Evolutionary conservation across 2,113 vertebrate species (phyloP).

Genomic region (Maccullochella peelii): DNA sequence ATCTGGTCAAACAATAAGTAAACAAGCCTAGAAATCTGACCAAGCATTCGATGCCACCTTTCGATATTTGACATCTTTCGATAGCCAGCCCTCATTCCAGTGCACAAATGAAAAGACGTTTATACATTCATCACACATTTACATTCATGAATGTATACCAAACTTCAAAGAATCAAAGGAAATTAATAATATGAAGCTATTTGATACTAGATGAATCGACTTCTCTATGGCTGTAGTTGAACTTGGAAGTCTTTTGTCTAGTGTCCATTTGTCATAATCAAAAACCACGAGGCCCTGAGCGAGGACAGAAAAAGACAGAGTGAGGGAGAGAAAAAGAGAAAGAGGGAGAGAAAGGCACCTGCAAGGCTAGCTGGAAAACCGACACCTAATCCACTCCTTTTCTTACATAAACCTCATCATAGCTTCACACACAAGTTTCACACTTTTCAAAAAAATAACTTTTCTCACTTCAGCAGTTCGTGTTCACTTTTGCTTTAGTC

Average conservation of each 20-base stretch:
- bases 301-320: conserved; percentile 31
- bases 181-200: background rate
- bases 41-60: background rate
- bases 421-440: conserved; percentile 18
- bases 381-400: conserved; percentile 45
- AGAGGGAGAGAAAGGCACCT: conserved; percentile 36
- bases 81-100: background rate
- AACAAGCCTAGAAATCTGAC: background rate
- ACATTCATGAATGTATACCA: background rate
- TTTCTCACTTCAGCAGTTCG: background rate
- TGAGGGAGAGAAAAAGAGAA: background rate
- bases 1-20: background rate
- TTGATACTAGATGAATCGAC: conserved; percentile 6
- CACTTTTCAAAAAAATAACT: conserved; percentile 13
- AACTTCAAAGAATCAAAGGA: conserved; percentile 5
- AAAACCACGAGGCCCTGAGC: conserved; percentile 4
- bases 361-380: conserved; percentile 32
- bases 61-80: conserved; percentile 1
- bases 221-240: background rate
- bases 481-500: background rate
- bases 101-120: background rate
- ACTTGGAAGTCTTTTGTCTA: conserved; percentile 33
- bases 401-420: conserved; percentile 33
- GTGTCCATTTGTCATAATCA: conserved; percentile 36
- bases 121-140: background rate